These are phyloP conservation scores for Pteropus alecto DNA, from an alignment of 2,113 vertebrate genomes.

Conservation along the genomic window DNA sequence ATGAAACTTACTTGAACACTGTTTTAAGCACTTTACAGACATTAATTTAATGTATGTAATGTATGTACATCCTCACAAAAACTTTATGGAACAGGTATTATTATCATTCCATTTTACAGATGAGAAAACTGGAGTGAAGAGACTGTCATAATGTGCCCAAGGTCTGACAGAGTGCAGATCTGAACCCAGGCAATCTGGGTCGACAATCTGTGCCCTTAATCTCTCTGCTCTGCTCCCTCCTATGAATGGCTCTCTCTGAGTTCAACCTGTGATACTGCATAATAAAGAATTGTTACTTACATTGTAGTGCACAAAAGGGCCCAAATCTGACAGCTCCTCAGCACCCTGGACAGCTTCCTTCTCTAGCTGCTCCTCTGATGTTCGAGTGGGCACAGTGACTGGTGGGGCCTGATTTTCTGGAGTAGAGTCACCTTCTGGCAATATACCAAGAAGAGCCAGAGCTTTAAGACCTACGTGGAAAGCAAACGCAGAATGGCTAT, in stretches of 20 bases:
- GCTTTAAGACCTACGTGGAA: slow-evolving; percentile 88
- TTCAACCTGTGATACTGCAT: not conserved
- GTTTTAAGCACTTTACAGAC: not conserved
- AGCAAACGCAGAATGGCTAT: slow-evolving; percentile 13
- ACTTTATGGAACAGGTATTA: not conserved
- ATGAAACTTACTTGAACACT: not conserved
- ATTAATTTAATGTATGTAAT: not conserved
- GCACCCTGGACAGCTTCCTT: slow-evolving; percentile 18
- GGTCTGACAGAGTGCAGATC: not conserved
- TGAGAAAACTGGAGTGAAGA: not conserved
- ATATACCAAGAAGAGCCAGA: slow-evolving; percentile 90
- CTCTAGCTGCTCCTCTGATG: slow-evolving; percentile 74
- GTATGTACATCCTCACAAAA: not conserved
- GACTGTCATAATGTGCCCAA: not conserved
- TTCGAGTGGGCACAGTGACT: slow-evolving; percentile 56
- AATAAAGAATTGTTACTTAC: slow-evolving; percentile 55
- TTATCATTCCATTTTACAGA: not conserved
- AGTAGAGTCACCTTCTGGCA: slow-evolving; percentile 87
- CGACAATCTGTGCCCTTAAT: not conserved
- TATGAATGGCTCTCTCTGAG: not conserved
- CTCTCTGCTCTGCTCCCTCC: not conserved
- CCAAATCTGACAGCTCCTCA: not conserved
- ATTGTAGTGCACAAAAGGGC: not conserved
- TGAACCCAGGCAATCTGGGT: not conserved
- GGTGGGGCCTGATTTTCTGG: slow-evolving; percentile 80